phyloP scores from a whole-genome alignment of 2,888 invertebrate genomes.

The Nipponacmea schrenckii region DNA sequence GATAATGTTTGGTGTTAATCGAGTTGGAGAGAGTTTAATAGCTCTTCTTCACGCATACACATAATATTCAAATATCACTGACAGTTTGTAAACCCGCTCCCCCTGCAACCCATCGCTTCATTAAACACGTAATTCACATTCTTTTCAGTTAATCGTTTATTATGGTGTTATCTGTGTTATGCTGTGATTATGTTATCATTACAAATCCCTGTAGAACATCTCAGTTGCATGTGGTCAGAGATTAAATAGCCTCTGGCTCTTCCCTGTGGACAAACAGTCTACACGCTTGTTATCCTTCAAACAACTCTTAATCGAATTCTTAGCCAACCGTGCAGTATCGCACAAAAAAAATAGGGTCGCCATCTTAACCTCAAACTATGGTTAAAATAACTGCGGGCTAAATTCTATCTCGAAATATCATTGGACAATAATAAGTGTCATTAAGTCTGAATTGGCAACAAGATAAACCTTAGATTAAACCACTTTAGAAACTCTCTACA shows the following conservation, averaged over 20 bases:
- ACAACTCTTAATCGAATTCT: conserved; percentile 1
- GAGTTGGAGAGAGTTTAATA: background rate
- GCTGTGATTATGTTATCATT: background rate
- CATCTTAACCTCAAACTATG: background rate
- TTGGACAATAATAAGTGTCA: conserved; percentile 9
- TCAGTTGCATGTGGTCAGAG: conserved; percentile 1
- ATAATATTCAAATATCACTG: background rate
- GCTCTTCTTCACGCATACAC: conserved; percentile 3
- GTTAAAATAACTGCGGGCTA: background rate
- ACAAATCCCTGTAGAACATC: background rate
- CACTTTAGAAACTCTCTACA: conserved; percentile 1
- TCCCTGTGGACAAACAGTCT: conserved; percentile 4
- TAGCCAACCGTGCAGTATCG: background rate
- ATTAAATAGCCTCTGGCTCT: background rate
- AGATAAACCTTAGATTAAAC: conserved; percentile 2
- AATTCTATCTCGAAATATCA: background rate
- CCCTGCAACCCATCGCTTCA: background rate
- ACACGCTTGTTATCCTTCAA: conserved; percentile 8
- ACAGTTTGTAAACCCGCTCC: background rate
- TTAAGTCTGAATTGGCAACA: conserved; percentile 2
- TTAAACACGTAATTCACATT: background rate
- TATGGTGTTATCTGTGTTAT: background rate
- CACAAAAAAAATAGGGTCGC: background rate
- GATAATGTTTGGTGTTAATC: conserved; percentile 7
- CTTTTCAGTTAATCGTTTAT: background rate